Evolutionary conservation across 2,888 invertebrate genomes (phyloP), one percentile per base, ranked within the genome.

Genomic region (Plagodis pulveraria): DNA sequence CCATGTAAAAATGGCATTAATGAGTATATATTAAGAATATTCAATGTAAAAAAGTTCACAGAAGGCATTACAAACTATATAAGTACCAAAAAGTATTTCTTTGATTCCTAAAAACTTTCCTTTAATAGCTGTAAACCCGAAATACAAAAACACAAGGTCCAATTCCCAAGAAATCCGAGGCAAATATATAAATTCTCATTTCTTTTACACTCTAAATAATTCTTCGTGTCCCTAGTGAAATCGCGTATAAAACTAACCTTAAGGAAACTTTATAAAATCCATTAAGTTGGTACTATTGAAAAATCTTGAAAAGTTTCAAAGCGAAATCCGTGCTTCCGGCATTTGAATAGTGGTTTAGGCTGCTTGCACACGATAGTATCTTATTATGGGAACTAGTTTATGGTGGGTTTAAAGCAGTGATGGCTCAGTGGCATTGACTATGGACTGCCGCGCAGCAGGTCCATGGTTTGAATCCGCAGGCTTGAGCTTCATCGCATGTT

Each of bases 261-360:
- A 36, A 41, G 32, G 8, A 53, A 56, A 56, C 44, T 56, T 59
- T 52, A 40, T 50, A 53, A 65, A 63, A 67, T 62, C 67, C 63
- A 67, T 67, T 67, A 65, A 43, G 56, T 62, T 51, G 55, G 55
- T 58, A 60, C 51, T 51, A 66, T 67, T 67, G 67, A 65, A 67
- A 67, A 67, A 67, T 67, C 65, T 62, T 63, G 44, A 35, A 60
- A 62, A 60, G 51, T 66, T 67, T 50, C 53, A 51, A 60, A 56
- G 53, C 35, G 48, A 48, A 59, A 41, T 55, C 50, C 40, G 43
- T 38, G 22, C 44, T 56, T 45, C 53, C 50, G 12, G 48, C 56
- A 66, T 63, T 62, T 65, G 58, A 67, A 67, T 66, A 66, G 62
- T 60, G 9, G 41, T 33, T 57, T 49, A 65, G 46, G 63, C 45